Base-by-base conservation (phyloP, 2,888 invertebrate genomes). In the Nasonia oneida region DNA sequence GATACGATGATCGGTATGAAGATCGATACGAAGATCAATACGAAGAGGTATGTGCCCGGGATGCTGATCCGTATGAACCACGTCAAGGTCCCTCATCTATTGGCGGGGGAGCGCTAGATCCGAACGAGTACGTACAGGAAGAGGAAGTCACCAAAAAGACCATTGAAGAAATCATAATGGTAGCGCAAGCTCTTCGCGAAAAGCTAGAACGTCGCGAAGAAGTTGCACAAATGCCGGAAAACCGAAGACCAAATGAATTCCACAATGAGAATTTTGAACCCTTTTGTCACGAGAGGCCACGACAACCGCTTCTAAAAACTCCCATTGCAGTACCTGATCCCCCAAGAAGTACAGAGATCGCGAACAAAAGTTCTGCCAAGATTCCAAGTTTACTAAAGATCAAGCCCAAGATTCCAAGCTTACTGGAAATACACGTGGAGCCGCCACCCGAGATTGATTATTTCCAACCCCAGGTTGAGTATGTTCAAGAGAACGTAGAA, bases 111-210 rank as follows among this genome's bases (percentile, higher is more conserved):
- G 8, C 37, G 33, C 15, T 15, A 33, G 29, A 57, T 39, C 2
- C 3, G 12, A 50, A 64, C n/a, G 81, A 81, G n/a, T 82, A 75
- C 29, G 1, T 71, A 15, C 39, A 29, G 18, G 82, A 86, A 14
- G 79, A 86, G 61, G 57, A 85, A 47, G 15, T 50, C 12, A 85
- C 85, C 12, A 85, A 85, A 73, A 67, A 75, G 12, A 57, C 81
- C 42, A 78, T 86, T n/a, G 84, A 84, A 10, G 84, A 86, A 18
- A 86, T 86, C 14, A 86, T 86, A 29, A 37, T 23, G n/a, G 84
- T 84, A 2, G 86, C 86, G 0, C 86, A 86, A 39, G 78, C 84
- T 2, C 42, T 86, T 18, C 80, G 84, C 1, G 81, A 81, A 15
- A 81, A 86, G 50, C 47, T 86, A 3, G 39, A 81, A 12, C 47